Conservation (phyloP, 2,888 invertebrate species). For the Tetragonula carbonaria region DNA sequence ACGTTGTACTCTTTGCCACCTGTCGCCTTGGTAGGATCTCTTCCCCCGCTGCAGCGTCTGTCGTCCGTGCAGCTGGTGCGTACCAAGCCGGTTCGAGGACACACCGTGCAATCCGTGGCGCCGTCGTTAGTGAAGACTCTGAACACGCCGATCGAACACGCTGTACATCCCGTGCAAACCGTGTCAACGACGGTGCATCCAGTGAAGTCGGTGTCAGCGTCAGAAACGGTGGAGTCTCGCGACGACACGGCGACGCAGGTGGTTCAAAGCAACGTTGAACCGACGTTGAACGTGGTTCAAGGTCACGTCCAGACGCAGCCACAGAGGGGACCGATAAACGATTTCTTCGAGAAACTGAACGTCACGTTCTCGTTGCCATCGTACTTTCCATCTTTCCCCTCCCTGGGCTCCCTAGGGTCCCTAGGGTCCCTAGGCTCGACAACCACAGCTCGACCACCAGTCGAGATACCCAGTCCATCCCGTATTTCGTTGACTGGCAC, state of each 20-base stretch:
- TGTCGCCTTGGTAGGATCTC: not conserved
- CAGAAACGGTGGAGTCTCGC: not conserved
- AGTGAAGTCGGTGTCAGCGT: not conserved
- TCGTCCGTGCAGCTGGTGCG: not conserved
- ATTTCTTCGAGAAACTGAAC: not conserved
- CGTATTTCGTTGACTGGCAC: not conserved
- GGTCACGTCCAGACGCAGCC: not conserved
- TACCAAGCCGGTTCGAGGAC: not conserved
- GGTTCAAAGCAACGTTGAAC: not conserved
- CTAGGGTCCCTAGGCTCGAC: not conserved
- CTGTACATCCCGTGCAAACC: not conserved
- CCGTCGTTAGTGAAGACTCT: too few relatives aligned
- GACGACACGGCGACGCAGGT: constrained; percentile 2
- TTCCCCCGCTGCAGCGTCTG: not conserved
- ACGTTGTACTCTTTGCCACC: not conserved
- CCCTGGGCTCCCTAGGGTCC: not conserved
- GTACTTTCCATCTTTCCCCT: constrained; percentile 2
- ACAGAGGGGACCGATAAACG: not conserved
- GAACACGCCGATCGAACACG: too few relatives aligned
- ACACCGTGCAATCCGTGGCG: not conserved
- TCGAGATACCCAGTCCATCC: not conserved
- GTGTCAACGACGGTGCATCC: not conserved
- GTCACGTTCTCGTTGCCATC: not conserved
- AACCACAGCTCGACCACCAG: not conserved
- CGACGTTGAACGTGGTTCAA: not conserved